Evolutionary conservation across 1,140 invertebrate genomes (phyloP).

Genomic region (Mya arenaria): DNA sequence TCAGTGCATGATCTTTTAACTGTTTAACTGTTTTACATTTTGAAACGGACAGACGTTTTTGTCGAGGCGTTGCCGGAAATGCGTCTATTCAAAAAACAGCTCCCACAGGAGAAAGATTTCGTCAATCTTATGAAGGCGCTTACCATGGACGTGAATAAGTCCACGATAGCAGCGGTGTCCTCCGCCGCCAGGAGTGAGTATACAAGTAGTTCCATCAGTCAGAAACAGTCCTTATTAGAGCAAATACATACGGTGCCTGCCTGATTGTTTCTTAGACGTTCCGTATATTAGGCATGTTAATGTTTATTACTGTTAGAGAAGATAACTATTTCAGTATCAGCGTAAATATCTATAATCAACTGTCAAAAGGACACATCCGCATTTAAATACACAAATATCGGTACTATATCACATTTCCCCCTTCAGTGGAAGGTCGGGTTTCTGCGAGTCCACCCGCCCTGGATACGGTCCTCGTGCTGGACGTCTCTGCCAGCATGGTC

Average conservation of each 20-base stretch:
- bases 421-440: no score
- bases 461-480: conserved; percentile 15
- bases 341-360: no score
- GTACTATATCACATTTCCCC: no score
- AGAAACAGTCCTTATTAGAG: not conserved
- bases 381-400: no score
- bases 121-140: not conserved
- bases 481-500: conserved; percentile 16
- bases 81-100: not conserved
- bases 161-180: conserved; percentile 11
- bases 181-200: not conserved
- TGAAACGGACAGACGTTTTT: no score
- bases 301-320: no score
- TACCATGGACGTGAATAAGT: not conserved
- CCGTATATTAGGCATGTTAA: not conserved
- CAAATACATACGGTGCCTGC: not conserved
- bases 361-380: no score
- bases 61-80: not conserved
- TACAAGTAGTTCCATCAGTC: not conserved
- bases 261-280: not conserved
- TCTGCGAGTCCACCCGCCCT: no score
- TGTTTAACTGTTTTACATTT: no score
- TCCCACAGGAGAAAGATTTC: conserved; percentile 17
- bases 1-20: no score
- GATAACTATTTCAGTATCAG: no score